Evolutionary conservation across 2,113 vertebrate genomes (phyloP).

Genomic region (Edolisoma coerulescens): DNA sequence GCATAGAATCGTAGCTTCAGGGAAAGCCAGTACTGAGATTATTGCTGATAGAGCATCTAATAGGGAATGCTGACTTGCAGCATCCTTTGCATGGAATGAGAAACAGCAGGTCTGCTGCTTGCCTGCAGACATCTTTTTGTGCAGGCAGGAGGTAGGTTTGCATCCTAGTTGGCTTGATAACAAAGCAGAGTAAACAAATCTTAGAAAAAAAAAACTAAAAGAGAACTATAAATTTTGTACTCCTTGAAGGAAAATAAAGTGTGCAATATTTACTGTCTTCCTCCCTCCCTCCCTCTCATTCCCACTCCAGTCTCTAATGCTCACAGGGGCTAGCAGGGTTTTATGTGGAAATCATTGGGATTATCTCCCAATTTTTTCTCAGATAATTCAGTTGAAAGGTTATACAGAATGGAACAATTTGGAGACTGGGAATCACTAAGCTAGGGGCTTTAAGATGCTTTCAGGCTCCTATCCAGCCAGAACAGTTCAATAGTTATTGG

Average conservation of each 20-base stretch:
- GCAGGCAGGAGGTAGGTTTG: background rate
- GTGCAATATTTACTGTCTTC: background rate
- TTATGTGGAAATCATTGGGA: slow-evolving; percentile 45
- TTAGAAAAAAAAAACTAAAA: background rate
- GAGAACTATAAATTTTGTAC: background rate
- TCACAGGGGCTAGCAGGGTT: background rate
- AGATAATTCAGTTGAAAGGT: slow-evolving; percentile 60
- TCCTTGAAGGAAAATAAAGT: slow-evolving; percentile 15
- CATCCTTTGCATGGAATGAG: background rate
- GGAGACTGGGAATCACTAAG: background rate
- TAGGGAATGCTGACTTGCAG: background rate
- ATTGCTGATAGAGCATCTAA: background rate
- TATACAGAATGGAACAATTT: background rate
- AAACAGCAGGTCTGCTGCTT: background rate
- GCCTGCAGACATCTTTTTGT: background rate
- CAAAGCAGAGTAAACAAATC: slow-evolving; percentile 6
- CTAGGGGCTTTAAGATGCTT: background rate
- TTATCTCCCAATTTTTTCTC: slow-evolving; percentile 33
- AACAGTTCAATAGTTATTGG: slow-evolving; percentile 51
- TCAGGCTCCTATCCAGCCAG: background rate
- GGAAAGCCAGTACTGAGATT: background rate
- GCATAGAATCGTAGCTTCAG: background rate
- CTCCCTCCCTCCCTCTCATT: background rate
- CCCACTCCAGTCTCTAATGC: background rate
- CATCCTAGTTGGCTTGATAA: slow-evolving; percentile 2